phyloP scores from a whole-genome alignment of 2,113 vertebrate genomes.

The Sceloporus undulatus region DNA sequence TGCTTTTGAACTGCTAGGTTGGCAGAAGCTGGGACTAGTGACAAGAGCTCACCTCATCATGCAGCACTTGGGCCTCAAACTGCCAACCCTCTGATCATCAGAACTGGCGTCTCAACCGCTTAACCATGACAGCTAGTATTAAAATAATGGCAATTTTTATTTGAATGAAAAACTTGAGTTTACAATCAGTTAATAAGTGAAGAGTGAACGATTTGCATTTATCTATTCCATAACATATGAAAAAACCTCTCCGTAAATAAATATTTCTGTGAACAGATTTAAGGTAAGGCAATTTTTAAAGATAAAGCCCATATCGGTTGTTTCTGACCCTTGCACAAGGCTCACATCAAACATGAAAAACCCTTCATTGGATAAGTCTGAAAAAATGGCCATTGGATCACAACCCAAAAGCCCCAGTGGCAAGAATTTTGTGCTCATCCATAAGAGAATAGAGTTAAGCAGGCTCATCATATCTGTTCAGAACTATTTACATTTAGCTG shows the following conservation, averaged over 20 bases:
- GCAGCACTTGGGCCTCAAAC: too few species aligned
- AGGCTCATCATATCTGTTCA: conserved; percentile 66
- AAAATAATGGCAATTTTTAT: conserved; percentile 87
- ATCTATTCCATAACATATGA: conserved; percentile 78
- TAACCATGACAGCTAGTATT: conserved; percentile 56
- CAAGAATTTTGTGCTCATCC: conserved; percentile 78
- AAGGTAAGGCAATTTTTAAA: conserved; percentile 83
- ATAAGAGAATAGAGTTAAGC: conserved; percentile 64
- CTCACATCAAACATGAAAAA: conserved; percentile 77
- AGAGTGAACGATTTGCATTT: conserved; percentile 79
- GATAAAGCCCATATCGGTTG: conserved; percentile 75
- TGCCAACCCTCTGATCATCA: too few species aligned
- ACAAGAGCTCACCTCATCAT: too few species aligned
- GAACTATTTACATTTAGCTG: conserved; percentile 74
- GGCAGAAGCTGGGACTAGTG: too few species aligned
- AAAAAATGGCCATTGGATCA: conserved; percentile 67
- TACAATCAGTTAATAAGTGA: conserved; percentile 86
- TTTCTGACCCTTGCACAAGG: conserved; percentile 75
- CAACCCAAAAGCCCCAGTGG: conserved; percentile 73
- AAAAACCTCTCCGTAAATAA: conserved; percentile 81
- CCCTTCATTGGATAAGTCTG: conserved; percentile 70
- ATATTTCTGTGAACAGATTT: conserved; percentile 80
- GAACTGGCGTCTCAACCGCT: too few species aligned
- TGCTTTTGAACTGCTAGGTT: too few species aligned
- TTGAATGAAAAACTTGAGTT: conserved; percentile 86